phyloP scores from a whole-genome alignment of 2,113 vertebrate species.

The Salminus brasiliensis region DNA sequence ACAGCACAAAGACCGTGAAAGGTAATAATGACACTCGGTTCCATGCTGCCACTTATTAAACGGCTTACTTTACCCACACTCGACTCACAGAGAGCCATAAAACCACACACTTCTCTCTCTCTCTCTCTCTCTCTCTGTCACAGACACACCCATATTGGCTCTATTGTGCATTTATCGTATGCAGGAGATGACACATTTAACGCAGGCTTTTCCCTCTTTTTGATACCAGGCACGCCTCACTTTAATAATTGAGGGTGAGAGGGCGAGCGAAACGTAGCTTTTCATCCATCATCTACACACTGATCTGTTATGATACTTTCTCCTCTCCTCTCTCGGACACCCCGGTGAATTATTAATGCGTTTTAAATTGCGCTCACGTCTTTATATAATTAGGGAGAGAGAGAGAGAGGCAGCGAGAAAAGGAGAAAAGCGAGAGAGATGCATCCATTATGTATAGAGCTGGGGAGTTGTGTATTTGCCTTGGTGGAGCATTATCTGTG shows the following conservation, averaged over 20 bases:
- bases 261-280: constrained; percentile 43
- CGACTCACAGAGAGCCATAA: background rate
- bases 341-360: constrained; percentile 68
- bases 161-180: background rate
- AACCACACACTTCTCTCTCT: background rate
- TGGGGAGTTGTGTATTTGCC: constrained; percentile 55
- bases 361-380: constrained; percentile 60
- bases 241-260: constrained; percentile 59
- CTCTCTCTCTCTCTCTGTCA: too few relatives aligned
- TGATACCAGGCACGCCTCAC: constrained; percentile 43
- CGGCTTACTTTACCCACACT: background rate
- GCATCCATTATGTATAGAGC: constrained; percentile 68
- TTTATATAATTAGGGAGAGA: constrained; percentile 66
- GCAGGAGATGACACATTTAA: background rate
- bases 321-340: constrained; percentile 11
- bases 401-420: constrained; percentile 51
- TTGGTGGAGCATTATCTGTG: constrained; percentile 55
- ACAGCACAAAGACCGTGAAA: background rate
- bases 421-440: constrained; percentile 58
- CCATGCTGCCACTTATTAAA: background rate
- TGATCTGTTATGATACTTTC: constrained; percentile 31
- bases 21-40: constrained; percentile 3
- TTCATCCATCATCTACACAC: constrained; percentile 42
- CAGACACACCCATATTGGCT: background rate
- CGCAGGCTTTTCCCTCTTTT: constrained; percentile 15